phyloP scores from a whole-genome alignment of 1,140 invertebrate genomes.

The Stegodyphus dumicola region DNA sequence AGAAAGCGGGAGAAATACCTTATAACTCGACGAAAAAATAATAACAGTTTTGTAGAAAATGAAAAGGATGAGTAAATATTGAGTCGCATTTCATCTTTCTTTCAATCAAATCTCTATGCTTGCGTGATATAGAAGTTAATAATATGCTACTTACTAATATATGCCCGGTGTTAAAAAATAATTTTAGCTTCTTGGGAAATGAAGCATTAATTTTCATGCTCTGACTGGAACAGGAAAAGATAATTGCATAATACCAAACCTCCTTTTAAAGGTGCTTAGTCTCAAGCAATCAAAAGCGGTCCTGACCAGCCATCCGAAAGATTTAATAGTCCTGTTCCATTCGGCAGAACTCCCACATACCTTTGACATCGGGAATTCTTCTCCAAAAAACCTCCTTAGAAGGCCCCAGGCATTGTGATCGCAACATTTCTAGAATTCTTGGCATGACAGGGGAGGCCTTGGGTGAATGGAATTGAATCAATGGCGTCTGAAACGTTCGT shows the following conservation, averaged over 20 bases:
- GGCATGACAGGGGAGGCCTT: slow-evolving; percentile 38
- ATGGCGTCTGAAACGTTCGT: slow-evolving; percentile 31
- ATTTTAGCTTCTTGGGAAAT: neutral
- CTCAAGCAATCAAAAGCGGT: slow-evolving; percentile 11
- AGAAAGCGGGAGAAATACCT: too few relatives aligned
- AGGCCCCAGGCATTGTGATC: slow-evolving; percentile 22
- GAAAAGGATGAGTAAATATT: too few relatives aligned
- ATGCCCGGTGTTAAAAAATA: too few relatives aligned
- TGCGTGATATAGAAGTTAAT: too few relatives aligned
- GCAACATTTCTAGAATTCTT: slow-evolving; percentile 52
- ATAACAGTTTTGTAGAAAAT: too few relatives aligned
- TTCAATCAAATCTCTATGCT: too few relatives aligned
- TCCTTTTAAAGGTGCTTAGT: slow-evolving; percentile 7
- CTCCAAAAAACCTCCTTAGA: slow-evolving; percentile 10
- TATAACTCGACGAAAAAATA: too few relatives aligned
- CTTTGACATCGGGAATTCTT: slow-evolving; percentile 48
- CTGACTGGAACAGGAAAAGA: too few relatives aligned
- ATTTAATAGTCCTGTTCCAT: slow-evolving; percentile 37
- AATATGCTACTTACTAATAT: too few relatives aligned
- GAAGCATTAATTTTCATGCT: neutral
- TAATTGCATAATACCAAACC: slow-evolving; percentile 31
- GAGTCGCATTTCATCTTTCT: too few relatives aligned
- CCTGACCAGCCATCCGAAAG: slow-evolving; percentile 13
- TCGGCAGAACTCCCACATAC: slow-evolving; percentile 8
- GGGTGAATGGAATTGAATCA: slow-evolving; percentile 54